phyloP scores from a whole-genome alignment of 2,888 invertebrate species.

The Molorchus minor region DNA sequence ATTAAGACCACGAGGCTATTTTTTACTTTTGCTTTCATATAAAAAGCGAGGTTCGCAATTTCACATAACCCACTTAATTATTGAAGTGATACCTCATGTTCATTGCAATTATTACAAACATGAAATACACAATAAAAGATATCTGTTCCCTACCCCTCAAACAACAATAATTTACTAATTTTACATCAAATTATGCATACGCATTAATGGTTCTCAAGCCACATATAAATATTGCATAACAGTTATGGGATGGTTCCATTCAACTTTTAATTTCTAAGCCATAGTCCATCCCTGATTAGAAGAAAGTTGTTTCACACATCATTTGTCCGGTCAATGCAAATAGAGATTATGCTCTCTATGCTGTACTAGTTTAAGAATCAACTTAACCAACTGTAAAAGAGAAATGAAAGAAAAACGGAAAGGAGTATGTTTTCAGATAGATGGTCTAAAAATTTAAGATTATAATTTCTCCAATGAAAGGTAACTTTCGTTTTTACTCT shows the following conservation, averaged over 20 bases:
- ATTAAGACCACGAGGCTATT: background rate
- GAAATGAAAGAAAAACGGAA: slow-evolving; percentile 52
- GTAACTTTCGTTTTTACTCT: slow-evolving; percentile 56
- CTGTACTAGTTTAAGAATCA: slow-evolving; percentile 37
- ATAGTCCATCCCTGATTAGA: slow-evolving; percentile 39
- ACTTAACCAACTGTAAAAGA: slow-evolving; percentile 41
- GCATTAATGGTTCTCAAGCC: slow-evolving; percentile 27
- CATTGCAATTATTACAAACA: background rate
- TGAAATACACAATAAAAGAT: background rate
- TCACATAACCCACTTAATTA: slow-evolving; percentile 15
- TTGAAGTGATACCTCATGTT: slow-evolving; percentile 8
- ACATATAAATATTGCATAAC: slow-evolving; percentile 34
- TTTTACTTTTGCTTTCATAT: background rate
- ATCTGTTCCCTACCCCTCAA: background rate
- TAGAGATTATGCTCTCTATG: slow-evolving; percentile 32
- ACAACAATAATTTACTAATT: slow-evolving; percentile 15
- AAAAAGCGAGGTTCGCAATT: slow-evolving; percentile 11
- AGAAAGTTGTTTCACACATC: slow-evolving; percentile 49
- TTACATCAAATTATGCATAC: slow-evolving; percentile 7
- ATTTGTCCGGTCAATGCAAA: slow-evolving; percentile 28
- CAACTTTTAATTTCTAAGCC: slow-evolving; percentile 52
- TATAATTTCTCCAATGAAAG: slow-evolving; percentile 58
- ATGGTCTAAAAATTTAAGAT: slow-evolving; percentile 57
- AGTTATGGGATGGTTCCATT: slow-evolving; percentile 20
- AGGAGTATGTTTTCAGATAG: slow-evolving; percentile 47